These are phyloP conservation scores for Porites divaricata DNA, from an alignment of 92 coral and sea anemone genomes.

Conservation along the genomic window DNA sequence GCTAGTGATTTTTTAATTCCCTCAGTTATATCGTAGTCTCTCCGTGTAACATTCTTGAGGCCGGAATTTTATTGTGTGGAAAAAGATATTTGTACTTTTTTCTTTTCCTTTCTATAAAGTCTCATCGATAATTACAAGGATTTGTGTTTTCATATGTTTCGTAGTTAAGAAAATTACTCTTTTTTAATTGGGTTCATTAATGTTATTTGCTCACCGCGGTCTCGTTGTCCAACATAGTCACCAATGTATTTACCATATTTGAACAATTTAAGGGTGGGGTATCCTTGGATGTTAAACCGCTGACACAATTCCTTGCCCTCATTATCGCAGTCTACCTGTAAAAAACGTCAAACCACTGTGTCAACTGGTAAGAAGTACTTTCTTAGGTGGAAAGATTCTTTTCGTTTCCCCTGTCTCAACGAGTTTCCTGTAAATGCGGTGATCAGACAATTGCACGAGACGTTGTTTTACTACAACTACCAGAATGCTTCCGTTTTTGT, in stretches of 20 bases:
- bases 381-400: background rate
- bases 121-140: background rate
- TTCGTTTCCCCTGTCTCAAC: background rate
- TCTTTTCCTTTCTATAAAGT: too few relatives aligned
- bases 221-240: slow-evolving; percentile 92
- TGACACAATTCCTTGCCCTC: slow-evolving; percentile 78
- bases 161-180: background rate
- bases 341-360: background rate
- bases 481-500: too few relatives aligned
- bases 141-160: background rate
- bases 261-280: slow-evolving; percentile 90
- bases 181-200: too few relatives aligned
- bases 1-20: too few relatives aligned
- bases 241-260: slow-evolving; percentile 87
- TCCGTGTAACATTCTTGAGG: too few relatives aligned
- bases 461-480: too few relatives aligned
- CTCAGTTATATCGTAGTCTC: too few relatives aligned
- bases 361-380: background rate
- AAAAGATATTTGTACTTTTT: too few relatives aligned
- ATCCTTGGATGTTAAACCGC: slow-evolving; percentile 86
- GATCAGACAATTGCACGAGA: too few relatives aligned
- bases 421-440: too few relatives aligned
- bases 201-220: slow-evolving; percentile 65
- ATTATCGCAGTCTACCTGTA: slow-evolving; percentile 77
- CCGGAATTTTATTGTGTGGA: too few relatives aligned